Percentiles rank a stretch among this genome's conserved stretches.
Evolutionary conservation across 1,140 invertebrate species (phyloP).

Genomic region (Atta cephalotes): DNA sequence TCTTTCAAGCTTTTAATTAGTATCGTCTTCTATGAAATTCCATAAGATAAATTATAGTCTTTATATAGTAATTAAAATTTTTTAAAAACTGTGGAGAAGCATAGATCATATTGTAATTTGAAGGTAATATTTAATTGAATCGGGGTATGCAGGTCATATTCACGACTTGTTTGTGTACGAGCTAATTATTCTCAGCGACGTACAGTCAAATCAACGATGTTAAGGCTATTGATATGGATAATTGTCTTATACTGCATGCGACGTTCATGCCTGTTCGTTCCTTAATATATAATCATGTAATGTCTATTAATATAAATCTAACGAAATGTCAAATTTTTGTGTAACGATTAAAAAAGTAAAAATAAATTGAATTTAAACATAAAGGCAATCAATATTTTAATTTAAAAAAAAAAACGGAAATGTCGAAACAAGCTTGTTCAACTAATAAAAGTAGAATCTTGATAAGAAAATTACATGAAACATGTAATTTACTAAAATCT

Average conservation of each 20-base stretch:
- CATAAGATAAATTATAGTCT: not conserved
- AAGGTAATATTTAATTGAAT: conserved; percentile 24
- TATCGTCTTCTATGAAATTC: not conserved
- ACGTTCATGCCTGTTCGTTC: not conserved
- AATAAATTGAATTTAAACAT: too few relatives aligned
- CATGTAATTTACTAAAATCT: not conserved
- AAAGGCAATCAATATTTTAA: too few relatives aligned
- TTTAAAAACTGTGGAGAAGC: not conserved
- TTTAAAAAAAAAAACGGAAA: conserved; percentile 3
- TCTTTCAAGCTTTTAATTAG: not conserved
- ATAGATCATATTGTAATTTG: not conserved
- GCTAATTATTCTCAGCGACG: conserved; percentile 51
- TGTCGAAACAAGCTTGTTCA: not conserved
- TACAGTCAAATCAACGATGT: conserved; percentile 49
- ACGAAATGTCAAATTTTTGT: conserved; percentile 44
- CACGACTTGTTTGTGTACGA: conserved; percentile 42
- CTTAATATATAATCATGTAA: conserved; percentile 8
- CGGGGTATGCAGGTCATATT: not conserved
- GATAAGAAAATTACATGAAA: not conserved
- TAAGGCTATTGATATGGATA: conserved; percentile 47
- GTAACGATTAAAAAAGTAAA: not conserved
- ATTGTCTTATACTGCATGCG: not conserved
- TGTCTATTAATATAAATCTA: conserved; percentile 27
- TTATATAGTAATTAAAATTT: not conserved
- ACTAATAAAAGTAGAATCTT: not conserved